Evolutionary conservation across 2,797 vertebrate species (phyloP).

Genomic region (Ctenopoma kingsleyae): DNA sequence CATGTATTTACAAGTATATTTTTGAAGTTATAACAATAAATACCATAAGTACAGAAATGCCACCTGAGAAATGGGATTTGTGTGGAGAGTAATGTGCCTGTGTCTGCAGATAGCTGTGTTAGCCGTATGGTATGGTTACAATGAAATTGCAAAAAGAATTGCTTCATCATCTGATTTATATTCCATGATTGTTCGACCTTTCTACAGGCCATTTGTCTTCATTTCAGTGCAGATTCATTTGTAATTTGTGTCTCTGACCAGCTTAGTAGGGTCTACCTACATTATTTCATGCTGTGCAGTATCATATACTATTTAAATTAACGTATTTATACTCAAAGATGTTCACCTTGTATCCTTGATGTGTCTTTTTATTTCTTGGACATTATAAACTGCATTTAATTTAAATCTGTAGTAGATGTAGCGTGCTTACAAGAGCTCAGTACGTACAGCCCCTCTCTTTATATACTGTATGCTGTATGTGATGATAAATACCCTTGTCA

Average conservation of each 20-base stretch:
- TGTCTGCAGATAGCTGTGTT: neutral
- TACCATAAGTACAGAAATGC: neutral
- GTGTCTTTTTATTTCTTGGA: neutral
- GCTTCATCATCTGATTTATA: slow-evolving; percentile 6
- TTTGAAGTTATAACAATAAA: neutral
- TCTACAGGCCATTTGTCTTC: neutral
- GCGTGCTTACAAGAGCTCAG: neutral
- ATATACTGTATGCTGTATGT: neutral
- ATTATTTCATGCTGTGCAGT: neutral
- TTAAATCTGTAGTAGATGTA: neutral
- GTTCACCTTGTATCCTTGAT: neutral
- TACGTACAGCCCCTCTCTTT: no score
- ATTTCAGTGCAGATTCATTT: neutral
- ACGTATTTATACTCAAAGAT: neutral
- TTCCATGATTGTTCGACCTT: neutral
- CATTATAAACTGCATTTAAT: neutral
- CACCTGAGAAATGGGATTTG: neutral
- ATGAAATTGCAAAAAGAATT: neutral
- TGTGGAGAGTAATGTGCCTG: neutral
- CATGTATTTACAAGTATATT: neutral
- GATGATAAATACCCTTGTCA: neutral
- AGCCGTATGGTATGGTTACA: no score
- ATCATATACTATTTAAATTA: neutral
- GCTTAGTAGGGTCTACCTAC: neutral
- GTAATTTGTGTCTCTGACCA: neutral